A percentile compares a stretch with the other conserved stretches of the same genome.
Conservation (phyloP, 2,113 vertebrate genomes). For the Pan paniscus region DNA sequence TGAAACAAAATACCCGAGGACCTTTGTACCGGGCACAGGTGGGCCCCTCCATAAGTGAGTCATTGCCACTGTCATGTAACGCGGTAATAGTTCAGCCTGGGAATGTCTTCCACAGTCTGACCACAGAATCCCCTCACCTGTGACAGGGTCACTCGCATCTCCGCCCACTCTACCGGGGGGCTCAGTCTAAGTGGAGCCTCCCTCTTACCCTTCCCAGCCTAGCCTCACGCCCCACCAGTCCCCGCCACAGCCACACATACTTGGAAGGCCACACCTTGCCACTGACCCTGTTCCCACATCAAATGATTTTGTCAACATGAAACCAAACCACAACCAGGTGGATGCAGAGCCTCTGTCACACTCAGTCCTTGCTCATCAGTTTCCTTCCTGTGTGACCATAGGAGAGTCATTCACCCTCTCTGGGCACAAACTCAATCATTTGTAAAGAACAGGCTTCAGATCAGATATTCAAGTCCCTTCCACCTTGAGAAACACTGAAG, state of each 20-base stretch:
- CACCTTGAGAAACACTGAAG: background rate
- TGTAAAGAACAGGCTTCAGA: background rate
- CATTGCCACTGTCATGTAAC: background rate
- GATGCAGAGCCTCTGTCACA: accelerated
- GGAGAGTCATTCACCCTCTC: background rate
- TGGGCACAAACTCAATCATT: background rate
- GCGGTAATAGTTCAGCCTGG: too few relatives aligned
- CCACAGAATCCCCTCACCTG: background rate
- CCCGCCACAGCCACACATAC: background rate
- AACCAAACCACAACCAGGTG: background rate
- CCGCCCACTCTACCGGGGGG: background rate
- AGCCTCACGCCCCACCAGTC: accelerated
- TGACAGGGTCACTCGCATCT: background rate
- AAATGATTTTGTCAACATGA: background rate
- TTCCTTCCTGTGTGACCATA: background rate
- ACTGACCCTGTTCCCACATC: accelerated
- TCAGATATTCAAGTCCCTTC: background rate
- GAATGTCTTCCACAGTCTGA: background rate
- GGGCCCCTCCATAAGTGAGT: background rate
- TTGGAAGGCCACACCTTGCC: background rate
- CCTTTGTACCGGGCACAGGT: background rate
- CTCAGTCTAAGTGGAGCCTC: background rate
- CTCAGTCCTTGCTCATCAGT: too few relatives aligned
- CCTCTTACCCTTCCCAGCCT: background rate
- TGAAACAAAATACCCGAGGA: background rate